Evolutionary conservation across 2,888 invertebrate species (phyloP).

Genomic region (Xanthia icteritia): DNA sequence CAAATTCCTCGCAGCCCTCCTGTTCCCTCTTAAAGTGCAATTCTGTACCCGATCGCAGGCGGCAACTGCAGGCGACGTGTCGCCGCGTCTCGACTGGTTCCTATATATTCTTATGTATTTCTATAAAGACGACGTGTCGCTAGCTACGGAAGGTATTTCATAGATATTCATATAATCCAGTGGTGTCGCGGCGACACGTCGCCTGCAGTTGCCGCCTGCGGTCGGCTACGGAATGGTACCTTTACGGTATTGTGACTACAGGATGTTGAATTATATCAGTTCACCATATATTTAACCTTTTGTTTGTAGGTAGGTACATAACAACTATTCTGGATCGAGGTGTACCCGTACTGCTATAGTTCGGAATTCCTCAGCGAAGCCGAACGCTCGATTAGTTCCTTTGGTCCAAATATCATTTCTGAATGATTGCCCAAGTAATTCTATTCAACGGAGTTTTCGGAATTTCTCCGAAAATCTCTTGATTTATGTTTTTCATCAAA

Average conservation of each 20-base stretch:
- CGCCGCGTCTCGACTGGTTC: too few relatives aligned
- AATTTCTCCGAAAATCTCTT: conserved; percentile 33
- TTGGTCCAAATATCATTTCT: conserved; percentile 48
- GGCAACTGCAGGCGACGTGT: too few relatives aligned
- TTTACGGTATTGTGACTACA: conserved; percentile 51
- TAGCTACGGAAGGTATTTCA: too few relatives aligned
- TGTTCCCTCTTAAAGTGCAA: too few relatives aligned
- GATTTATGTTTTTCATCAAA: conserved; percentile 28
- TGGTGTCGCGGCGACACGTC: too few relatives aligned
- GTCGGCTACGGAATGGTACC: too few relatives aligned
- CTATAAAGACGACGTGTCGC: too few relatives aligned
- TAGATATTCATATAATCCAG: too few relatives aligned
- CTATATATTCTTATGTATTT: too few relatives aligned
- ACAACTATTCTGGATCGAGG: conserved; percentile 3
- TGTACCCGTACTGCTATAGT: conserved; percentile 6
- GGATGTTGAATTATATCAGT: conserved; percentile 41
- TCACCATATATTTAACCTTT: conserved; percentile 28
- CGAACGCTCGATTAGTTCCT: conserved; percentile 40
- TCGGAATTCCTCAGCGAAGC: conserved; percentile 25
- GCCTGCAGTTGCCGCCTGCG: too few relatives aligned
- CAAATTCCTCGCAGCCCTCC: too few relatives aligned
- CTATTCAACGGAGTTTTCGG: conserved; percentile 19
- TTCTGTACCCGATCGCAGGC: too few relatives aligned
- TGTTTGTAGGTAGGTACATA: conserved; percentile 7
- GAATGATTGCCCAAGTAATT: conserved; percentile 45